Evolutionary conservation across 2,797 vertebrate species (phyloP).

Genomic region (Orestias chungarensis): DNA sequence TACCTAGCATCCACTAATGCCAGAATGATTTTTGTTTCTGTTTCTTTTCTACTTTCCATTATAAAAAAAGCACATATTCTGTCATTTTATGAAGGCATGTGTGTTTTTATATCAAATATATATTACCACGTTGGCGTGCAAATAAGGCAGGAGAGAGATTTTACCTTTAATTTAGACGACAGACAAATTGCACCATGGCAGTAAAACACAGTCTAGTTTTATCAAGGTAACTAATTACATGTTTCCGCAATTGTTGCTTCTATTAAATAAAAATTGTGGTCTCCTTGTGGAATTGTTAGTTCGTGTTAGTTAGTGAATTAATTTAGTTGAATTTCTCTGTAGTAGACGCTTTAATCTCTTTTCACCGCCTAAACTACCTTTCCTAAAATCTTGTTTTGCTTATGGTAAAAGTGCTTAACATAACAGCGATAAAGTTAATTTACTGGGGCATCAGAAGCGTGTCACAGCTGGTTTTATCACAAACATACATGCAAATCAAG

Average conservation of each 20-base stretch:
- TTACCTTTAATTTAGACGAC: not conserved
- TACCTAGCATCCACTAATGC: not conserved
- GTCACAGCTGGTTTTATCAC: constrained; percentile 7
- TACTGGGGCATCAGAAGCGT: not conserved
- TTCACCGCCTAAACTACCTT: not conserved
- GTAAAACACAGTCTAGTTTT: constrained; percentile 15
- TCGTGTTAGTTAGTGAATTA: not conserved
- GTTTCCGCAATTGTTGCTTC: not conserved
- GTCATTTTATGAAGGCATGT: not conserved
- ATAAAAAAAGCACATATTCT: not conserved
- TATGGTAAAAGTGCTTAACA: not conserved
- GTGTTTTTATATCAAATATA: not conserved
- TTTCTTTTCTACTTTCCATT: not conserved
- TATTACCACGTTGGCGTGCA: not conserved
- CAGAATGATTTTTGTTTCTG: not conserved
- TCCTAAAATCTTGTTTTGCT: not conserved
- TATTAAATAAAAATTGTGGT: not conserved
- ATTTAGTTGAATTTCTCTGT: not conserved
- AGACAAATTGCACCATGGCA: constrained; percentile 1
- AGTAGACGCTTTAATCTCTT: not conserved
- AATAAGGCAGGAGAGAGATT: constrained; percentile 8
- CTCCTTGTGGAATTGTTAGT: not conserved
- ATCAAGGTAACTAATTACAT: not conserved
- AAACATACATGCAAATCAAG: constrained; percentile 24
- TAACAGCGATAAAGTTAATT: not conserved